Conservation (phyloP, 2,888 invertebrate genomes). For the Mantis religiosa region DNA sequence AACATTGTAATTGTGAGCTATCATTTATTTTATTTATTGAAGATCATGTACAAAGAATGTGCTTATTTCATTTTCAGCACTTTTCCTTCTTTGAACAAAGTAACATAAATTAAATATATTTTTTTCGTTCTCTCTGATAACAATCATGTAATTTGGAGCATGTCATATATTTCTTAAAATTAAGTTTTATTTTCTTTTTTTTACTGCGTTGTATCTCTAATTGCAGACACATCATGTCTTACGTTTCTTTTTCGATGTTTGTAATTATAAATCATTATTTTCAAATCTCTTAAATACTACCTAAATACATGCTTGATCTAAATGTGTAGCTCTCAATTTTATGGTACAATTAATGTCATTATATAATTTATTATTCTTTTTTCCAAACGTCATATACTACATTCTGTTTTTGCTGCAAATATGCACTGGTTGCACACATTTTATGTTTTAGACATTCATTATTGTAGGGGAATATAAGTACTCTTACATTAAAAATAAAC, state of each 20-base stretch:
- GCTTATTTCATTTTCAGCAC: neutral
- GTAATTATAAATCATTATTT: neutral
- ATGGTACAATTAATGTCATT: neutral
- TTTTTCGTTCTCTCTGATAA: neutral
- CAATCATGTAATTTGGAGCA: neutral
- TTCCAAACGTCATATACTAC: neutral
- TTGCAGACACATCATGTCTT: neutral
- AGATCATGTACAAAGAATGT: slow-evolving; percentile 4
- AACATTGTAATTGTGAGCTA: neutral
- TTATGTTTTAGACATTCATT: neutral
- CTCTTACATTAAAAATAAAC: neutral
- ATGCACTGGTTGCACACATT: neutral
- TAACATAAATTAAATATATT: neutral
- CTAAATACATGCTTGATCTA: neutral
- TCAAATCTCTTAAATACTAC: neutral
- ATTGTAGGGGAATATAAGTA: neutral
- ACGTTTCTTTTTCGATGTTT: neutral
- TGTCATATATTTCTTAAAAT: neutral
- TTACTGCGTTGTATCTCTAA: neutral
- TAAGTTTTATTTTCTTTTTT: neutral
- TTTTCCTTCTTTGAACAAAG: neutral
- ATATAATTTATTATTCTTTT: neutral
- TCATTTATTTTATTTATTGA: neutral
- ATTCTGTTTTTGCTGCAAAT: neutral
- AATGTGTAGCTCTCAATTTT: neutral